These are phyloP conservation scores for Allochrocebus solatus DNA, from an alignment of 2,797 vertebrate species.

Conservation along the genomic window DNA sequence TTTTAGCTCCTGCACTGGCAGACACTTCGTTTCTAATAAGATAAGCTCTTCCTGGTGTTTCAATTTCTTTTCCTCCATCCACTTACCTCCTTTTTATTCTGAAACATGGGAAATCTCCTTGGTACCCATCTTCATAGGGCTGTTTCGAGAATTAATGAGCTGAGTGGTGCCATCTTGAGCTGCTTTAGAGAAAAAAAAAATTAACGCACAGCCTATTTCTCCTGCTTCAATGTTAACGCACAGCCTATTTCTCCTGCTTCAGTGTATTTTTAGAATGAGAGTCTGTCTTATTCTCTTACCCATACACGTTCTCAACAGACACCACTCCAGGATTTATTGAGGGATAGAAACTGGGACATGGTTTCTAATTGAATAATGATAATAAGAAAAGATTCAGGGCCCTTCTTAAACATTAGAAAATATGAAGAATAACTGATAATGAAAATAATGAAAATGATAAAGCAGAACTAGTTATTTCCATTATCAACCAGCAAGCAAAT, in stretches of 20 bases:
- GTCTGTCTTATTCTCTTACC: slow-evolving; percentile 41
- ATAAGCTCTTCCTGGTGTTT: background rate
- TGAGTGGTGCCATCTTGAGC: slow-evolving; percentile 44
- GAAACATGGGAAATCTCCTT: background rate
- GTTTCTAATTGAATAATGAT: slow-evolving; percentile 61
- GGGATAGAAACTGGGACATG: slow-evolving; percentile 50
- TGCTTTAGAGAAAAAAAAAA: slow-evolving; percentile 32
- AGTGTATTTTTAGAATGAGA: slow-evolving; percentile 66
- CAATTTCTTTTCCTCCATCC: background rate
- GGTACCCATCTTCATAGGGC: slow-evolving; percentile 18
- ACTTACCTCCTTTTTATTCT: background rate
- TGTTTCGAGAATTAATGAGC: slow-evolving; percentile 55
- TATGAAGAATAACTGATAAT: slow-evolving; percentile 58
- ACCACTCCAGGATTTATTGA: slow-evolving; percentile 11
- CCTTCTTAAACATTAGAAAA: slow-evolving; percentile 22
- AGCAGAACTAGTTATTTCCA: background rate
- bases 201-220: slow-evolving; percentile 41
- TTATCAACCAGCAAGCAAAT: background rate
- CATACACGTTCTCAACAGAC: background rate
- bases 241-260: slow-evolving; percentile 49
- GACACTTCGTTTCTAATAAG: slow-evolving; percentile 39
- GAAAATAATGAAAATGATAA: slow-evolving; percentile 49
- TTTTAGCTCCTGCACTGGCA: slow-evolving; percentile 1
- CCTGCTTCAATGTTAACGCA: background rate
- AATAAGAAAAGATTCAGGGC: slow-evolving; percentile 53